Percentiles rank a stretch among this genome's conserved stretches.
These are phyloP conservation scores for Paracentrotus lividus DNA, from an alignment of 53 echinoderm and acorn worm species.

Conservation along the genomic window DNA sequence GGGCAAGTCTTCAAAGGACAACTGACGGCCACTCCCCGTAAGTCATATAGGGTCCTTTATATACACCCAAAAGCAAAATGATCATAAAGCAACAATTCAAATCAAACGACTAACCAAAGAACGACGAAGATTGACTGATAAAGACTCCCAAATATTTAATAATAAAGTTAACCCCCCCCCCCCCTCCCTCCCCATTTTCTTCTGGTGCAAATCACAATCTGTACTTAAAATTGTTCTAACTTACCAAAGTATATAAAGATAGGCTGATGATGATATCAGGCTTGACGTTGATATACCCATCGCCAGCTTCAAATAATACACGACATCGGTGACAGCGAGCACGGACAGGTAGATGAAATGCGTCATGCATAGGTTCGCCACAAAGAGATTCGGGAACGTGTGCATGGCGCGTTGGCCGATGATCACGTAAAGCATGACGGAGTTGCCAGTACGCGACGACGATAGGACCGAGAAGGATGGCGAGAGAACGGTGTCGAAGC, in stretches of 20 bases:
- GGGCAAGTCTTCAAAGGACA: too few relatives aligned
- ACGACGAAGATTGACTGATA: too few relatives aligned
- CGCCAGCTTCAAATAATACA: constrained; percentile 9
- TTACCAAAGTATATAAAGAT: constrained; percentile 57
- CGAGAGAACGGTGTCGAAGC: constrained; percentile 49
- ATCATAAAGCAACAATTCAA: too few relatives aligned
- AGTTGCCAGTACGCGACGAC: constrained; percentile 38
- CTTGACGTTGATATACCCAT: not conserved
- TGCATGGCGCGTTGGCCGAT: constrained; percentile 55
- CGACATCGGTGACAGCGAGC: constrained; percentile 57
- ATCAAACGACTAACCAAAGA: too few relatives aligned
- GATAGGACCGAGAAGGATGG: not conserved
- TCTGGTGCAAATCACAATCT: not conserved
- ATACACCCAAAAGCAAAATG: too few relatives aligned
- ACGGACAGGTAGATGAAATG: constrained; percentile 22
- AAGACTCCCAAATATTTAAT: too few relatives aligned
- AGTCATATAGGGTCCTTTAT: too few relatives aligned
- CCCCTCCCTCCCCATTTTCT: not conserved
- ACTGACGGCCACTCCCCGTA: too few relatives aligned
- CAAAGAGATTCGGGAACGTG: constrained; percentile 62
- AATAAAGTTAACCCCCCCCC: too few relatives aligned
- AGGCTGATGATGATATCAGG: constrained; percentile 13
- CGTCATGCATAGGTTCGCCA: constrained; percentile 44
- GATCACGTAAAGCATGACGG: constrained; percentile 50
- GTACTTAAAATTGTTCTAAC: too few relatives aligned